Evolutionary conservation across 2,113 vertebrate species (phyloP).

Genomic region (Sapayoa aenigma): DNA sequence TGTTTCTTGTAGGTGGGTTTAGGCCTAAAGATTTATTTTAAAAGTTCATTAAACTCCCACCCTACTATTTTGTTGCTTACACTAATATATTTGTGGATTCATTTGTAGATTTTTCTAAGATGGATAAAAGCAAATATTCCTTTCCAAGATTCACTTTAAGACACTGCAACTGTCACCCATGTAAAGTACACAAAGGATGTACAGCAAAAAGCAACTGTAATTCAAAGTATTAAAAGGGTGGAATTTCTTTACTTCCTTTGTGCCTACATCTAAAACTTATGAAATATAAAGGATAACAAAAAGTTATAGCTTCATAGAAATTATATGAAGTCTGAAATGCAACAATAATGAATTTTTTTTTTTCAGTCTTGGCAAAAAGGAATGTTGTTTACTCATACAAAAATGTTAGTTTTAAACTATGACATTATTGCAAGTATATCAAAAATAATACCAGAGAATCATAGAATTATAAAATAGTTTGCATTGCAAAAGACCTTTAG

Average conservation of each 20-base stretch:
- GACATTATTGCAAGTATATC: background rate
- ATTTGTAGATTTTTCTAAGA: background rate
- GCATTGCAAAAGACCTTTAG: background rate
- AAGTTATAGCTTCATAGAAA: background rate
- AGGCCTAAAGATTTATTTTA: background rate
- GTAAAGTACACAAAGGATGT: background rate
- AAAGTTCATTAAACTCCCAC: background rate
- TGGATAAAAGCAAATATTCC: background rate
- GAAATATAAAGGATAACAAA: background rate
- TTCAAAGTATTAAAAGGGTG: background rate
- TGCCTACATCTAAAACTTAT: background rate
- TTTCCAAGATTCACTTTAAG: background rate
- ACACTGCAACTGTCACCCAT: background rate
- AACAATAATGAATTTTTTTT: background rate
- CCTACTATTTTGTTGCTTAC: background rate
- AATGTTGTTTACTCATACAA: background rate
- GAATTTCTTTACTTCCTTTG: background rate
- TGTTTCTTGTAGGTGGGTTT: background rate
- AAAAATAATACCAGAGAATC: background rate
- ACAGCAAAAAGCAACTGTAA: background rate
- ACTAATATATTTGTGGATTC: background rate
- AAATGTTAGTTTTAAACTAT: background rate
- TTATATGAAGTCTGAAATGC: background rate
- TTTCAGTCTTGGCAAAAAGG: background rate
- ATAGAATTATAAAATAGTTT: background rate